Percentiles rank a stretch among this genome's conserved stretches.
Conservation (phyloP, 2,113 vertebrate genomes). For the Symphodus melops region DNA sequence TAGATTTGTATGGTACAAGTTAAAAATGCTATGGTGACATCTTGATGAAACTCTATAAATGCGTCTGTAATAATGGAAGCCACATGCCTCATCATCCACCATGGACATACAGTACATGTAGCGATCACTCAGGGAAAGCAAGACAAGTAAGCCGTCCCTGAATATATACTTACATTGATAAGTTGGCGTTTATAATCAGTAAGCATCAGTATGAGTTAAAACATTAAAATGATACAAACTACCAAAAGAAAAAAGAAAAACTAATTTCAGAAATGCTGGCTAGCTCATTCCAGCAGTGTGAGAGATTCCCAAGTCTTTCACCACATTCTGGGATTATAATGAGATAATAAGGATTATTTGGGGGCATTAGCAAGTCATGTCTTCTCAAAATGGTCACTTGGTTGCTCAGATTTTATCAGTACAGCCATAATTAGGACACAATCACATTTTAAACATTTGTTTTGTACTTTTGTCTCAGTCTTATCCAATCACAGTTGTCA, state of each 20-base stretch:
- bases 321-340: constrained; percentile 13
- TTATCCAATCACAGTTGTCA: constrained; percentile 36
- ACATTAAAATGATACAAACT: not conserved
- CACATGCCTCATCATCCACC: too few relatives aligned
- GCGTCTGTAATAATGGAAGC: too few relatives aligned
- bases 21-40: too few relatives aligned
- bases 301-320: constrained; percentile 2
- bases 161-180: not conserved
- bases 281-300: not conserved
- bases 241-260: not conserved
- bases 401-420: constrained; percentile 36
- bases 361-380: constrained; percentile 17
- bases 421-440: constrained; percentile 10
- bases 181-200: not conserved
- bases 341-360: constrained; percentile 6
- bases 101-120: too few relatives aligned
- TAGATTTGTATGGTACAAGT: too few relatives aligned
- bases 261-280: not conserved
- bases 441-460: not conserved
- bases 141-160: not conserved
- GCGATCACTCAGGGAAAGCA: not conserved
- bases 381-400: constrained; percentile 22
- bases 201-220: not conserved
- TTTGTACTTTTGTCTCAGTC: constrained; percentile 13
- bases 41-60: too few relatives aligned